These are phyloP conservation scores for Lineus longissimus DNA, from an alignment of 1,140 invertebrate genomes.

Conservation along the genomic window DNA sequence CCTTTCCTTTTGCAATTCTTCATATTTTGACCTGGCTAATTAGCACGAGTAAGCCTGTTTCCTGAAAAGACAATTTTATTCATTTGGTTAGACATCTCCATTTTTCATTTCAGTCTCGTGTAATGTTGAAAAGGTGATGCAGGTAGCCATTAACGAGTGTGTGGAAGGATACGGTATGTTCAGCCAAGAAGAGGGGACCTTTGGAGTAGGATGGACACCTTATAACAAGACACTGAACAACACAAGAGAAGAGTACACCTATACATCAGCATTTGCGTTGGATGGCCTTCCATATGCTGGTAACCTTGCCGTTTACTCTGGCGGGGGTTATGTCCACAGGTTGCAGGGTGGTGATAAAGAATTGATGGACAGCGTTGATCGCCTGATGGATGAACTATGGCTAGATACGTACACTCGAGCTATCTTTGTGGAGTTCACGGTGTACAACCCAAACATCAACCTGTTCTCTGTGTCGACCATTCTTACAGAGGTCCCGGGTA, in stretches of 20 bases:
- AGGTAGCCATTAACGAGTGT: slow-evolving; percentile 40
- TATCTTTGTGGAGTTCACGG: slow-evolving; percentile 60
- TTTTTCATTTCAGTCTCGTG: slow-evolving; percentile 36
- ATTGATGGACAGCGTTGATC: slow-evolving; percentile 42
- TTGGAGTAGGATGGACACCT: slow-evolving; percentile 44
- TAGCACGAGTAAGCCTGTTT: too few relatives aligned
- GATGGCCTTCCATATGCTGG: slow-evolving; percentile 56
- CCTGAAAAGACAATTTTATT: too few relatives aligned
- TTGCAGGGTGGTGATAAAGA: slow-evolving; percentile 51
- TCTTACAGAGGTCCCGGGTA: slow-evolving; percentile 57
- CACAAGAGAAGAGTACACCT: slow-evolving; percentile 47
- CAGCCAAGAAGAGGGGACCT: slow-evolving; percentile 40
- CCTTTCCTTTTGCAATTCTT: too few relatives aligned
- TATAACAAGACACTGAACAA: slow-evolving; percentile 23
- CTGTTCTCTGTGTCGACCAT: slow-evolving; percentile 57
- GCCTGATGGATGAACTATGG: slow-evolving; percentile 55
- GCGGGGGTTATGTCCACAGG: slow-evolving; percentile 59
- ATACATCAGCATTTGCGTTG: slow-evolving; percentile 42
- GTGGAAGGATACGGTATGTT: slow-evolving; percentile 38
- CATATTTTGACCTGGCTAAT: too few relatives aligned
- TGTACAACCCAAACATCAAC: slow-evolving; percentile 60
- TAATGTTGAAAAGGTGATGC: slow-evolving; percentile 31
- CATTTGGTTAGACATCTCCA: too few relatives aligned
- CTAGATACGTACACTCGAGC: slow-evolving; percentile 59
- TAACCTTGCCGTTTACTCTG: slow-evolving; percentile 54